Percentiles rank a stretch among this genome's conserved stretches.
Evolutionary conservation across 2,797 vertebrate genomes (phyloP).

Genomic region (Anguilla pacifica): DNA sequence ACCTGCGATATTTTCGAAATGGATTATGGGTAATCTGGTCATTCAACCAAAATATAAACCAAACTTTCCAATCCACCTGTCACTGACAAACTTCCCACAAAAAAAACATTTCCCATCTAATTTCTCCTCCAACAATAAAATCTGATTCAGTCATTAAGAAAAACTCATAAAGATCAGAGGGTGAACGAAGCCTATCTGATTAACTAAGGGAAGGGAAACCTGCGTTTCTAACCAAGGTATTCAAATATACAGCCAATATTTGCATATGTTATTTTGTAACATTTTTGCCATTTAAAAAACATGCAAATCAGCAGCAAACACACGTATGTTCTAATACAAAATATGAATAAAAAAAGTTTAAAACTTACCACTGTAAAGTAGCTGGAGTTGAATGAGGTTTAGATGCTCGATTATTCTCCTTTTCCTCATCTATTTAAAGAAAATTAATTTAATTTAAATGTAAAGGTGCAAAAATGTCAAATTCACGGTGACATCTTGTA

Average conservation of each 20-base stretch:
- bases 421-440: conserved; percentile 88
- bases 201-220: neutral
- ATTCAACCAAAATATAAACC: neutral
- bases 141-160: neutral
- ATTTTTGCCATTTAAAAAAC: neutral
- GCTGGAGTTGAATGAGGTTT: conserved; percentile 98
- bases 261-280: neutral
- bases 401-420: conserved; percentile 97
- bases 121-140: neutral
- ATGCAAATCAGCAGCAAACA: neutral
- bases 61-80: neutral
- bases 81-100: neutral
- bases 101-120: neutral
- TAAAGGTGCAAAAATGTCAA: no score
- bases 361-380: conserved; percentile 92
- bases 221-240: neutral
- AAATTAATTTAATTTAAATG: conserved; percentile 34
- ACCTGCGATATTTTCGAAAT: neutral
- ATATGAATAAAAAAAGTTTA: neutral
- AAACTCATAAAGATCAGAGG: neutral
- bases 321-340: neutral
- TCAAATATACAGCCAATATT: neutral
- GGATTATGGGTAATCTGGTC: neutral
- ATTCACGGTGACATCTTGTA: no score
- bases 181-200: neutral